phyloP scores from a whole-genome alignment of 2,797 vertebrate species.

The Lateolabrax maculatus region DNA sequence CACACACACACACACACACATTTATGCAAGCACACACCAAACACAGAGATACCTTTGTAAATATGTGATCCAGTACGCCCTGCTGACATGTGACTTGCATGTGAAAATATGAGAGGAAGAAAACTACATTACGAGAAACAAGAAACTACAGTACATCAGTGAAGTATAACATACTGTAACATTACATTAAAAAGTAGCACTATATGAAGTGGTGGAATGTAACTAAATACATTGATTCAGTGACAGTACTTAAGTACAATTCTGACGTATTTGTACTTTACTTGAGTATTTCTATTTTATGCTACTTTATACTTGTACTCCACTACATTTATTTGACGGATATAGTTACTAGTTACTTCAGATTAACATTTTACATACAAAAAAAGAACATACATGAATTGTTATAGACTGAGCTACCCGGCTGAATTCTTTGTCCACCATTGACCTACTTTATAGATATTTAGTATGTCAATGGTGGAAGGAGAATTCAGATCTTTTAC shows the following conservation, averaged over 20 bases:
- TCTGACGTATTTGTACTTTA: background rate
- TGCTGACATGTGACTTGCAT: constrained; percentile 54
- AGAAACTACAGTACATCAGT: background rate
- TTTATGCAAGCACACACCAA: background rate
- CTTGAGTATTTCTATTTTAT: background rate
- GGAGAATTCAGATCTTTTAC: background rate
- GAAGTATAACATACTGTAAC: background rate
- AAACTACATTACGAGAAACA: constrained; percentile 26
- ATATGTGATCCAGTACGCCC: background rate
- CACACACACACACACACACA: constrained; percentile 46
- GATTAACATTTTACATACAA: background rate
- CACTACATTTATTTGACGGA: background rate
- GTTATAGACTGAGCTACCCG: too few relatives aligned
- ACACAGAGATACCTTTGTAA: constrained; percentile 58
- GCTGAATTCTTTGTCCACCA: too few relatives aligned
- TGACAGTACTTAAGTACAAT: background rate
- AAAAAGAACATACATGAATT: too few relatives aligned
- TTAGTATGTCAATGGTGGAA: background rate
- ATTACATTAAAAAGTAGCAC: background rate
- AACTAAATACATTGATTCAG: background rate
- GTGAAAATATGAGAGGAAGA: constrained; percentile 35
- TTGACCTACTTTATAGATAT: too few relatives aligned
- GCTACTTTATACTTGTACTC: too few relatives aligned
- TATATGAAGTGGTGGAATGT: background rate
- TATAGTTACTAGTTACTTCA: background rate